Conservation (phyloP, 2,888 invertebrate species). For the Meloe dianella region DNA sequence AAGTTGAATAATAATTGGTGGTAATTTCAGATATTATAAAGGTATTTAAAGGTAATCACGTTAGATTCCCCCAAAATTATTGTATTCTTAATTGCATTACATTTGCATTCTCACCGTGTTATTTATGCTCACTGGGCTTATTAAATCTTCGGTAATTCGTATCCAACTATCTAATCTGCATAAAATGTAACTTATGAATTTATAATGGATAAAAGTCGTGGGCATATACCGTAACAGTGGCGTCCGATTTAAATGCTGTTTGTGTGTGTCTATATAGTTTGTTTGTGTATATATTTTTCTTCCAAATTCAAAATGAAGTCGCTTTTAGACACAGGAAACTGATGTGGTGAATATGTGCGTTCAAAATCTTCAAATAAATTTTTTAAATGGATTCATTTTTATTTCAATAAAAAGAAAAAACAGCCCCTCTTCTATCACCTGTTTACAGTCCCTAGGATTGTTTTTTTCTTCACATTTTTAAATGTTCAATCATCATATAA, state of each 20-base stretch:
- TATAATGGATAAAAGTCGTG: conserved; percentile 25
- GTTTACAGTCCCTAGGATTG: too few species aligned
- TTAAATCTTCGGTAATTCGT: conserved; percentile 32
- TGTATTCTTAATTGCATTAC: conserved; percentile 29
- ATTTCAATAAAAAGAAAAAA: background rate
- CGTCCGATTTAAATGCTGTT: conserved; percentile 19
- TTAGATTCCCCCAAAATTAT: conserved; percentile 22
- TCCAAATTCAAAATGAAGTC: conserved; percentile 1
- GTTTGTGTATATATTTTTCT: background rate
- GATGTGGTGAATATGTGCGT: background rate
- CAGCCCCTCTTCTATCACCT: background rate
- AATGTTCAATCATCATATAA: background rate
- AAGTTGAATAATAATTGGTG: conserved; percentile 16
- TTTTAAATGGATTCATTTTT: background rate
- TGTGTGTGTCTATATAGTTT: conserved; percentile 14
- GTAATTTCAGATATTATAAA: conserved; percentile 20
- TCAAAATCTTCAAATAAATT: conserved; percentile 1
- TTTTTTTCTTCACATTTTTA: background rate
- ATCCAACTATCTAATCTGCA: conserved; percentile 30
- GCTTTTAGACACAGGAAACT: conserved; percentile 6
- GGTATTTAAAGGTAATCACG: conserved; percentile 23
- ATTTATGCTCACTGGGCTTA: conserved; percentile 31
- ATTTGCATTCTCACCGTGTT: conserved; percentile 31
- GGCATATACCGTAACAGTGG: conserved; percentile 28
- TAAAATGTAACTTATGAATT: conserved; percentile 33